A percentile compares a stretch with the other conserved stretches of the same genome.
Evolutionary conservation across 2,113 vertebrate genomes (phyloP).

Genomic region (Pterophyllum scalare): DNA sequence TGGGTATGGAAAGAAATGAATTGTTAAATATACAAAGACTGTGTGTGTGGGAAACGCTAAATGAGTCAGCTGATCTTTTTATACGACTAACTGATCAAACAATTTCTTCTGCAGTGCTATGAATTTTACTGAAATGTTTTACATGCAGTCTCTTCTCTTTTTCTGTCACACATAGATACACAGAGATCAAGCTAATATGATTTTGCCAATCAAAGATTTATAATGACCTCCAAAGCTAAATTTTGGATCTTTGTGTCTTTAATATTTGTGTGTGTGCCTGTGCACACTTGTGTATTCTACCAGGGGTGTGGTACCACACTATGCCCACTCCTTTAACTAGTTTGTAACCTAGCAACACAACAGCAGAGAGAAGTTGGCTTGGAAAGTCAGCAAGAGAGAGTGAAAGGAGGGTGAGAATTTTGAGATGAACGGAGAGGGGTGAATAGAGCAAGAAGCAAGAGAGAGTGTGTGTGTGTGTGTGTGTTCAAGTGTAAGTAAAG

Average conservation of each 20-base stretch:
- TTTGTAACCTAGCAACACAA: constrained; percentile 77
- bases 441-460: constrained; percentile 21
- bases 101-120: neutral
- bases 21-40: neutral
- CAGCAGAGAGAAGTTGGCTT: constrained; percentile 59
- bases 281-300: constrained; percentile 5
- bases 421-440: constrained; percentile 34
- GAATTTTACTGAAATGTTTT: neutral
- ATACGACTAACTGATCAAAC: neutral
- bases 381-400: constrained; percentile 51
- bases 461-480: neutral
- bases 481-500: constrained; percentile 1
- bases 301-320: constrained; percentile 66
- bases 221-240: neutral
- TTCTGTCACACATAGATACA: neutral
- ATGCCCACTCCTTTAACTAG: constrained; percentile 69
- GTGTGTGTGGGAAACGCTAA: neutral
- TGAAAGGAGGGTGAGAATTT: constrained; percentile 43
- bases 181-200: neutral
- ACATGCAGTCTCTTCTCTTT: neutral
- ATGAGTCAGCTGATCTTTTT: neutral
- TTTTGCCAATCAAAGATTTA: neutral
- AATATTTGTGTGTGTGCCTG: neutral
- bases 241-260: neutral
- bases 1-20: neutral